phyloP scores from a whole-genome alignment of 2,888 invertebrate species.

The Epirrita christyi region DNA sequence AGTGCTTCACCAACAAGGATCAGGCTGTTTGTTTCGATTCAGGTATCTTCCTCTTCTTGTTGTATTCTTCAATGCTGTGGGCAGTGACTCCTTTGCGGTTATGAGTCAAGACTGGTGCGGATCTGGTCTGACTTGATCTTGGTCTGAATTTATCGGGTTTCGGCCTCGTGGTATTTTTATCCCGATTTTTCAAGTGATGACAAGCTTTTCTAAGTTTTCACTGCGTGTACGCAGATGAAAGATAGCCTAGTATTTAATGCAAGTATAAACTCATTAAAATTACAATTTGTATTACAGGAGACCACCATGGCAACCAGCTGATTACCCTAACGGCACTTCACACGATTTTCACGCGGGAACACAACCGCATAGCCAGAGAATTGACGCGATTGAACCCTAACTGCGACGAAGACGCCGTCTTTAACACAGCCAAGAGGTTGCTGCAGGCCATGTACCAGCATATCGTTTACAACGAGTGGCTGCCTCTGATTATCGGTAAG shows the following conservation, averaged over 20 bases:
- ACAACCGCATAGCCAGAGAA: slow-evolving; percentile 89
- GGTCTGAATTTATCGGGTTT: too few species aligned
- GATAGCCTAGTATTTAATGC: too few species aligned
- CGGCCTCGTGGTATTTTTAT: too few species aligned
- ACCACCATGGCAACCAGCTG: slow-evolving; percentile 91
- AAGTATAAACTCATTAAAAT: too few species aligned
- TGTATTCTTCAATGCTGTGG: neutral
- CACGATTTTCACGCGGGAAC: slow-evolving; percentile 90
- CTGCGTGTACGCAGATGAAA: too few species aligned
- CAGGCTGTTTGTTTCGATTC: slow-evolving; percentile 89
- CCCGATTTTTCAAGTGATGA: too few species aligned
- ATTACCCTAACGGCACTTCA: slow-evolving; percentile 90
- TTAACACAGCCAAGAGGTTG: slow-evolving; percentile 90
- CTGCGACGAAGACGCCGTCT: slow-evolving; percentile 90
- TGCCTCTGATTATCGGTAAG: slow-evolving; percentile 90
- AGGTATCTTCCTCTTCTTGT: slow-evolving; percentile 63
- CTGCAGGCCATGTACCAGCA: slow-evolving; percentile 91
- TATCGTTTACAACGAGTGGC: slow-evolving; percentile 92
- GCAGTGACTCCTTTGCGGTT: too few species aligned
- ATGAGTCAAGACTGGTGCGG: too few species aligned
- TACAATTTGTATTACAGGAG: slow-evolving; percentile 82
- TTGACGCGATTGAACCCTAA: slow-evolving; percentile 88
- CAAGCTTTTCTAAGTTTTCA: too few species aligned
- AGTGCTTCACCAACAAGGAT: slow-evolving; percentile 86
- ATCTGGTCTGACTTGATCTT: too few species aligned